Evolutionary conservation across 2,113 vertebrate genomes (phyloP).

Genomic region (Macquaria australasica): DNA sequence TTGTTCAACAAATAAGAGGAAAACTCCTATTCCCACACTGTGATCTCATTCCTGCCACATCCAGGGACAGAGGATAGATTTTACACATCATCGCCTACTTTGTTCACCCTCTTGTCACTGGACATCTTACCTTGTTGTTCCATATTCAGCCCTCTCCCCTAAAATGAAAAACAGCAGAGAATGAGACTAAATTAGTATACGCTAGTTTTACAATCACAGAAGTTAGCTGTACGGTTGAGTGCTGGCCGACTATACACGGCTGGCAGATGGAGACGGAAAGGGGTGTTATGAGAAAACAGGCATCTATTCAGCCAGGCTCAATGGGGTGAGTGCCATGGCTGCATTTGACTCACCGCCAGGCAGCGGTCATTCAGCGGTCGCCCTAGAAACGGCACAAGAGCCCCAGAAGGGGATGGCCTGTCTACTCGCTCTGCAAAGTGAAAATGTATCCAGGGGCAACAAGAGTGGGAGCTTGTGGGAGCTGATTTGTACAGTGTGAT

Average conservation of each 20-base stretch:
- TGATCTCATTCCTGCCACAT: conserved; percentile 46
- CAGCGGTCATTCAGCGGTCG: conserved; percentile 80
- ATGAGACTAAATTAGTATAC: conserved; percentile 61
- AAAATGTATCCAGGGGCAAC: conserved; percentile 71
- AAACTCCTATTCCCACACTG: conserved; percentile 47
- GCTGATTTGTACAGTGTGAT: conserved; percentile 53
- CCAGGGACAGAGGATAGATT: conserved; percentile 59
- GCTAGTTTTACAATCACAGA: conserved; percentile 56
- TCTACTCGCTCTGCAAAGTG: conserved; percentile 56
- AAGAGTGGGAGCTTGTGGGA: conserved; percentile 43
- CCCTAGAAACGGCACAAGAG: conserved; percentile 79
- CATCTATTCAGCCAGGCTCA: conserved; percentile 77
- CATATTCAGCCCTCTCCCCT: conserved; percentile 96
- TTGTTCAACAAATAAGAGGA: conserved; percentile 13
- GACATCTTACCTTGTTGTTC: conserved; percentile 93
- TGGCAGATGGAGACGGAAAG: conserved; percentile 77
- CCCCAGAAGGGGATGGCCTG: conserved; percentile 68
- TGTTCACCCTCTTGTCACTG: conserved; percentile 55
- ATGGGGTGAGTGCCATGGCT: conserved; percentile 70
- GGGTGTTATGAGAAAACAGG: conserved; percentile 74
- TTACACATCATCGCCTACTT: conserved; percentile 51
- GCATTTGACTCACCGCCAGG: conserved; percentile 76
- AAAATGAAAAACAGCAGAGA: conserved; percentile 56
- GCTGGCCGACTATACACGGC: conserved; percentile 58
- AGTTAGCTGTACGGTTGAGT: conserved; percentile 63